phyloP scores from a whole-genome alignment of 1,140 invertebrate species.

The Probaryconus sp. region DNA sequence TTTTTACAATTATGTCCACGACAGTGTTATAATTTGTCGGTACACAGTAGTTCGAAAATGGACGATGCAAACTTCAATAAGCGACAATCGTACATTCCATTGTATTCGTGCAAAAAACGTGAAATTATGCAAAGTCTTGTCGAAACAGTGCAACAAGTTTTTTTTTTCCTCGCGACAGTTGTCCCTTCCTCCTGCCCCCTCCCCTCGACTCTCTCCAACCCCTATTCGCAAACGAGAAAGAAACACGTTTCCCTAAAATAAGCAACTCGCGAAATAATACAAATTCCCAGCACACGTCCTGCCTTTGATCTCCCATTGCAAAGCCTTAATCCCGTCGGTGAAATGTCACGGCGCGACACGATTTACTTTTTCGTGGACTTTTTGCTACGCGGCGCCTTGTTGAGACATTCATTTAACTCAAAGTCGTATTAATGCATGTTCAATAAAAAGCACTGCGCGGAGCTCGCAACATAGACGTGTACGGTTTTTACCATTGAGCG shows the following conservation, averaged over 20 bases:
- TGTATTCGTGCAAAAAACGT: too few relatives aligned
- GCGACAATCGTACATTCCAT: too few relatives aligned
- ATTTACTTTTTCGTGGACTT: slow-evolving; percentile 48
- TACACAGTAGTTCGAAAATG: too few relatives aligned
- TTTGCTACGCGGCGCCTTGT: slow-evolving; percentile 54
- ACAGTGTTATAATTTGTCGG: too few relatives aligned
- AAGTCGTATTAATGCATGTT: slow-evolving; percentile 61
- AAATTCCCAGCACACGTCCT: slow-evolving; percentile 52
- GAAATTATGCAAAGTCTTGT: too few relatives aligned
- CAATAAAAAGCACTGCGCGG: slow-evolving; percentile 58
- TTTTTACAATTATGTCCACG: too few relatives aligned
- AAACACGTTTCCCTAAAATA: slow-evolving; percentile 12
- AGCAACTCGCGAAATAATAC: slow-evolving; percentile 39
- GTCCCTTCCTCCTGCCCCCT: too few relatives aligned
- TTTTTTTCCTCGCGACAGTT: too few relatives aligned
- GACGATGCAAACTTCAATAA: too few relatives aligned
- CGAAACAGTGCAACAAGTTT: too few relatives aligned
- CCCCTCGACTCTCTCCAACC: neutral
- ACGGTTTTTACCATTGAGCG: slow-evolving; percentile 47
- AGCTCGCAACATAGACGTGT: slow-evolving; percentile 54
- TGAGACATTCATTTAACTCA: slow-evolving; percentile 59
- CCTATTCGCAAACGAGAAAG: slow-evolving; percentile 10
- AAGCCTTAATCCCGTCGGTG: slow-evolving; percentile 49
- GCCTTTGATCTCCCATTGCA: slow-evolving; percentile 51
- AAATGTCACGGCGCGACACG: slow-evolving; percentile 47